Percentiles rank a stretch among this genome's conserved stretches.
Evolutionary conservation across 2,797 vertebrate species (phyloP).

Genomic region (Crenichthys baileyi): DNA sequence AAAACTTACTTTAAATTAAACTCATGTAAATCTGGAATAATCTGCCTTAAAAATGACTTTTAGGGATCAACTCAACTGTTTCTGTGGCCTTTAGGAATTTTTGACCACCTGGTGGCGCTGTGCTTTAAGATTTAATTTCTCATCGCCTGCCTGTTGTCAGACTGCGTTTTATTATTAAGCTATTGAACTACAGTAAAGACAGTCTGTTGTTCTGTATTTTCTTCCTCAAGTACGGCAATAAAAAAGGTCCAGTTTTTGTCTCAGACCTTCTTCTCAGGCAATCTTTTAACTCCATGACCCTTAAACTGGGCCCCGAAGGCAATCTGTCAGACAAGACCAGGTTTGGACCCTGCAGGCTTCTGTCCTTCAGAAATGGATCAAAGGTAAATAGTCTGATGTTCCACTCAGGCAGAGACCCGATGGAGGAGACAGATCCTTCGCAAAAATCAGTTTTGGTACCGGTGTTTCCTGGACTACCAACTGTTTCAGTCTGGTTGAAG

Average conservation of each 20-base stretch:
- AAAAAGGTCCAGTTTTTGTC: neutral
- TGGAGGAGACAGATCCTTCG: no score
- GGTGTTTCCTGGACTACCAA: no score
- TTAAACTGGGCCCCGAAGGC: neutral
- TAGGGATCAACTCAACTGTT: neutral
- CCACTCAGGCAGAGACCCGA: no score
- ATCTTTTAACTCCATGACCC: neutral
- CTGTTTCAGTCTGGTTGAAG: neutral
- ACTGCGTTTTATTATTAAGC: neutral
- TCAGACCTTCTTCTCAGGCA: no score
- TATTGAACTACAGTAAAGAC: neutral
- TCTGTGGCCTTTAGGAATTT: neutral
- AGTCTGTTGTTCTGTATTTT: neutral
- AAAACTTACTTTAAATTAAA: neutral
- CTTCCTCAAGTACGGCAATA: neutral
- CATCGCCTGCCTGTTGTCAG: conserved; percentile 15
- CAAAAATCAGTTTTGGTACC: no score
- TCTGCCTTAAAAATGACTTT: neutral
- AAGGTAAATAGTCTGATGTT: no score
- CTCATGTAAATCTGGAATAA: no score
- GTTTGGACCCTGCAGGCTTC: neutral
- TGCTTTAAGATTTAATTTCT: conserved; percentile 13
- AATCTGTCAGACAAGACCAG: neutral
- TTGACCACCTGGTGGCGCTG: neutral
- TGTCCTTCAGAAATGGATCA: no score